Percentiles rank a stretch among this genome's conserved stretches.
phyloP scores from a whole-genome alignment of 2,797 vertebrate genomes.

The Amblyopsis hoosieri region DNA sequence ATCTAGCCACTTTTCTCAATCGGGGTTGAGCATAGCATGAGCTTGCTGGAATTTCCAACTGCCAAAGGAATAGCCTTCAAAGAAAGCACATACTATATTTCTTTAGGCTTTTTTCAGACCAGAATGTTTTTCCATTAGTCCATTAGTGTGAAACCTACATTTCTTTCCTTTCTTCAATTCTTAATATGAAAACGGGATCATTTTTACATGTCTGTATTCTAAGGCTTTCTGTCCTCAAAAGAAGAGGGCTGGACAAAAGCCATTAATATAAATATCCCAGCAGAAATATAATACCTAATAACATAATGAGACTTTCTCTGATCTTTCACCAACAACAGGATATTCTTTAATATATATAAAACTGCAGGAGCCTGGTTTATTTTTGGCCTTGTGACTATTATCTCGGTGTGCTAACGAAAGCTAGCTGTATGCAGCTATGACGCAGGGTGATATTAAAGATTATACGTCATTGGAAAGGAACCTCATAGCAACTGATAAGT shows the following conservation, averaged over 20 bases:
- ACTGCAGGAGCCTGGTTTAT: constrained; percentile 12
- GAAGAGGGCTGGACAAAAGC: neutral
- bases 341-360: constrained; percentile 4
- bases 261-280: constrained; percentile 9
- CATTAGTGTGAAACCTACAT: too few species aligned
- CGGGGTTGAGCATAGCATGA: too few species aligned
- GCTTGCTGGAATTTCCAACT: too few species aligned
- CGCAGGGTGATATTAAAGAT: constrained; percentile 15
- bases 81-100: too few species aligned
- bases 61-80: too few species aligned
- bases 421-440: constrained; percentile 17
- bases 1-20: too few species aligned
- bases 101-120: neutral
- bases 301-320: constrained; percentile 6
- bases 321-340: constrained; percentile 9
- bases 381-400: neutral
- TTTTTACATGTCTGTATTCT: too few species aligned
- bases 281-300: constrained; percentile 14
- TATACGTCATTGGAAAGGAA: constrained; percentile 10
- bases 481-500: neutral
- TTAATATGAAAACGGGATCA: too few species aligned
- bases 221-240: neutral
- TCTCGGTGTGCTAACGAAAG: constrained; percentile 6
- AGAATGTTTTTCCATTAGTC: too few species aligned
- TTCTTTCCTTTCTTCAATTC: too few species aligned